Evolutionary conservation across 2,888 invertebrate species (phyloP).

Genomic region (Chouioia cunea): DNA sequence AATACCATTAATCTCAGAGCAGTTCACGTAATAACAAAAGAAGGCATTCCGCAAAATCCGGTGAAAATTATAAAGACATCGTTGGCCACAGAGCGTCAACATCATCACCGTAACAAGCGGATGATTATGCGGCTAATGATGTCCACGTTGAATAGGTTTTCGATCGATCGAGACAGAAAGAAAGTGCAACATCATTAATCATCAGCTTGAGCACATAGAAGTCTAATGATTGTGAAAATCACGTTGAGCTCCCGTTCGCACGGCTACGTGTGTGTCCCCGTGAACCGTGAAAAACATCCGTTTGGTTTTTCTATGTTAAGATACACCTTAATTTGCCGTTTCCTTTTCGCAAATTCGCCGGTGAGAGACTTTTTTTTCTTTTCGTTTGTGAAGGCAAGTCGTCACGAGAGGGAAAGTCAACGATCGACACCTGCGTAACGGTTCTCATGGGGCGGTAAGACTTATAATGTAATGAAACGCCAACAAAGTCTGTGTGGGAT

Average conservation of each 20-base stretch:
- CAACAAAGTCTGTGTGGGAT: too few species aligned
- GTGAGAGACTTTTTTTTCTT: neutral
- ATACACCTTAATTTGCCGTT: constrained; percentile 4
- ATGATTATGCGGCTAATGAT: constrained; percentile 28
- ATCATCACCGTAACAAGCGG: constrained; percentile 29
- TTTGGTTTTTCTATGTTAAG: neutral
- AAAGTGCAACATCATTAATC: constrained; percentile 23
- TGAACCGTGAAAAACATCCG: neutral
- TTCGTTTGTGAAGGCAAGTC: neutral
- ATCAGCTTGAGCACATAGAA: neutral
- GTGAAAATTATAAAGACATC: constrained; percentile 8
- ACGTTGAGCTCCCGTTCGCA: constrained; percentile 9
- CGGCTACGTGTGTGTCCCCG: constrained; percentile 10
- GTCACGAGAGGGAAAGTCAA: neutral
- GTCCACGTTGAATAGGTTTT: too few species aligned
- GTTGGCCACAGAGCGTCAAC: neutral
- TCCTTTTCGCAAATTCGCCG: constrained; percentile 18
- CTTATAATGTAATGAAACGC: too few species aligned
- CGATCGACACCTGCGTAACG: constrained; percentile 13
- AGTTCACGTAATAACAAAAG: too few species aligned
- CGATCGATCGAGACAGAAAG: constrained; percentile 3
- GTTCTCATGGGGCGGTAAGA: too few species aligned
- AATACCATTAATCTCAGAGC: too few species aligned
- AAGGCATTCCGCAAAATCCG: too few species aligned
- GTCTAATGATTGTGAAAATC: constrained; percentile 20